phyloP scores from a whole-genome alignment of 2,888 invertebrate genomes.

The Argyra leucocephala region DNA sequence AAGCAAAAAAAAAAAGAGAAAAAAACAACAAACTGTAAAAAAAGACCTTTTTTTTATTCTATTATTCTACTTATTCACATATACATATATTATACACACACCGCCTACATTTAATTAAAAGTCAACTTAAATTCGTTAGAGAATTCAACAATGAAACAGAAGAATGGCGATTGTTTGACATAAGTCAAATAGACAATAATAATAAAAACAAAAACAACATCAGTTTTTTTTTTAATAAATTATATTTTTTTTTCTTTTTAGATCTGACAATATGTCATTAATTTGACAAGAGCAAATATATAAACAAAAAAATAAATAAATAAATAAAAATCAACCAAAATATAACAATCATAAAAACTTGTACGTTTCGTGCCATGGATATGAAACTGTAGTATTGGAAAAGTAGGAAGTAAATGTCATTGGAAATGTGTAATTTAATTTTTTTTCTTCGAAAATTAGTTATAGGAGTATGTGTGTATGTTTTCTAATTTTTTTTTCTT shows the following conservation, averaged over 20 bases:
- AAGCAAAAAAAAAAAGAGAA: neutral
- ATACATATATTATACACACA: neutral
- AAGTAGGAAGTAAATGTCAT: neutral
- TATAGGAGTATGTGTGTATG: too few species aligned
- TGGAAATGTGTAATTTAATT: too few species aligned
- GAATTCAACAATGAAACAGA: neutral
- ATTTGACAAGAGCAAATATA: neutral
- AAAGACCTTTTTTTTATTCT: too few species aligned
- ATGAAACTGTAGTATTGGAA: neutral
- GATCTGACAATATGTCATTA: neutral
- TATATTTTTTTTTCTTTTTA: neutral
- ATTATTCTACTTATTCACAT: too few species aligned
- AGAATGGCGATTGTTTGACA: neutral
- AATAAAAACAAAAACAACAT: neutral
- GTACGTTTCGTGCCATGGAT: neutral
- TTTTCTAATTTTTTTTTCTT: too few species aligned
- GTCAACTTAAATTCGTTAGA: neutral
- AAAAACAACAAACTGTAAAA: too few species aligned
- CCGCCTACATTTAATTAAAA: constrained; percentile 3
- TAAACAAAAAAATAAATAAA: neutral
- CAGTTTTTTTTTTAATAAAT: neutral
- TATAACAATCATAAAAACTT: too few species aligned
- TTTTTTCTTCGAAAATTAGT: too few species aligned
- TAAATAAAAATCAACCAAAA: neutral
- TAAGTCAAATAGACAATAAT: neutral